Evolutionary conservation across 2,888 invertebrate genomes (phyloP).

Genomic region (Timema cristinae): DNA sequence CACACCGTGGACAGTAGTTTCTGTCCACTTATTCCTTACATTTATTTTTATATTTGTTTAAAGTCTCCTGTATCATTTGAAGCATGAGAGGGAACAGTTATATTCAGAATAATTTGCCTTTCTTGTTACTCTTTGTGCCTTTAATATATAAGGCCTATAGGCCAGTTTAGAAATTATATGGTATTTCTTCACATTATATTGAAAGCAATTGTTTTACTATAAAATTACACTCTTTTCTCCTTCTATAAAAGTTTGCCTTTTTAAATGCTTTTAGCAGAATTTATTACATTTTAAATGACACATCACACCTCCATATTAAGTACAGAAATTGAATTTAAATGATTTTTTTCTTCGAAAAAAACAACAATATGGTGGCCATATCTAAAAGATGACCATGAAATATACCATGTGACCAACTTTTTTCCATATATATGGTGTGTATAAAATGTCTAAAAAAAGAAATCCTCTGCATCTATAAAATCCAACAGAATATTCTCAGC

Average conservation of each 20-base stretch:
- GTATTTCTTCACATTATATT: too few relatives aligned
- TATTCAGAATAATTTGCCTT: not conserved
- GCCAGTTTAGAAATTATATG: too few relatives aligned
- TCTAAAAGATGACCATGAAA: not conserved
- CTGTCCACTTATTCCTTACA: not conserved
- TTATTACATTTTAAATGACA: not conserved
- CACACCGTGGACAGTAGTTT: not conserved
- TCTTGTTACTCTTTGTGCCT: not conserved
- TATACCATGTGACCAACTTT: not conserved
- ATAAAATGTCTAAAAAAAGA: not conserved
- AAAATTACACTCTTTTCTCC: too few relatives aligned
- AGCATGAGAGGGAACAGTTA: not conserved
- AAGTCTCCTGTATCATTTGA: not conserved
- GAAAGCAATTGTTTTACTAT: too few relatives aligned
- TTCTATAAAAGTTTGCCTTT: too few relatives aligned
- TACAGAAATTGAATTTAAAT: not conserved
- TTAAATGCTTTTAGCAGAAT: too few relatives aligned
- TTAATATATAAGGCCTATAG: not conserved
- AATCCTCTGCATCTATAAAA: not conserved
- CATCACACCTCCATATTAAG: not conserved
- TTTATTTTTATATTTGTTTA: not conserved
- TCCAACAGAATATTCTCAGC: slow-evolving; percentile 5
- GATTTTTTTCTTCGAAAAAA: not conserved
- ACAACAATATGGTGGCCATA: not conserved
- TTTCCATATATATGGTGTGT: not conserved